phyloP scores from a whole-genome alignment of 2,113 vertebrate genomes.

The Procavia capensis region DNA sequence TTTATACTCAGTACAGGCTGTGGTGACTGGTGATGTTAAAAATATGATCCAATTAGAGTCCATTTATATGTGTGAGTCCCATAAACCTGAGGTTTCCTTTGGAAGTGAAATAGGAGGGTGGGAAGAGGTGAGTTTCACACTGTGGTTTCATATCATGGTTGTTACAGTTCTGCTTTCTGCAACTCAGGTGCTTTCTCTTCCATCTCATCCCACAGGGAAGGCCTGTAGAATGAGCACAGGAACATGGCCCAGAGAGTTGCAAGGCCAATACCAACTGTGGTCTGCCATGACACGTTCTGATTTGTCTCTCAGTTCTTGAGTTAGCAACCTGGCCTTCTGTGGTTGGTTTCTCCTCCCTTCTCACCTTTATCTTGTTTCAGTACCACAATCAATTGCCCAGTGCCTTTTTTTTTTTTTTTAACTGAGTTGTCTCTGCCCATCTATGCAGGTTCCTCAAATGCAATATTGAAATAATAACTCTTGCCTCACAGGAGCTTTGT shows the following conservation, averaged over 20 bases:
- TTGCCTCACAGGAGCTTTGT: background rate
- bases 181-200: background rate
- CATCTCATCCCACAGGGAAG: background rate
- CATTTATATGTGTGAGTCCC: background rate
- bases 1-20: background rate
- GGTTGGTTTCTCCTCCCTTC: background rate
- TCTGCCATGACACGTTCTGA: background rate
- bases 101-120: background rate
- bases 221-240: background rate
- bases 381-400: background rate
- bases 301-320: background rate
- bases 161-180: background rate
- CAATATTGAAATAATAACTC: background rate
- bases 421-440: background rate
- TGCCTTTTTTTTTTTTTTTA: background rate
- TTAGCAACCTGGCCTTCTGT: background rate
- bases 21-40: background rate
- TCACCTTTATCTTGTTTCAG: background rate
- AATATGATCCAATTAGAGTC: background rate
- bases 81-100: background rate
- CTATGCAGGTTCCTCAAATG: background rate
- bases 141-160: background rate
- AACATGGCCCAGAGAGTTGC: background rate
- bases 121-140: slow-evolving; percentile 2
- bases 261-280: background rate